A percentile compares a stretch with the other conserved stretches of the same genome.
These are phyloP conservation scores for Ploceus nigricollis DNA, from an alignment of 2,113 vertebrate species.

Conservation along the genomic window DNA sequence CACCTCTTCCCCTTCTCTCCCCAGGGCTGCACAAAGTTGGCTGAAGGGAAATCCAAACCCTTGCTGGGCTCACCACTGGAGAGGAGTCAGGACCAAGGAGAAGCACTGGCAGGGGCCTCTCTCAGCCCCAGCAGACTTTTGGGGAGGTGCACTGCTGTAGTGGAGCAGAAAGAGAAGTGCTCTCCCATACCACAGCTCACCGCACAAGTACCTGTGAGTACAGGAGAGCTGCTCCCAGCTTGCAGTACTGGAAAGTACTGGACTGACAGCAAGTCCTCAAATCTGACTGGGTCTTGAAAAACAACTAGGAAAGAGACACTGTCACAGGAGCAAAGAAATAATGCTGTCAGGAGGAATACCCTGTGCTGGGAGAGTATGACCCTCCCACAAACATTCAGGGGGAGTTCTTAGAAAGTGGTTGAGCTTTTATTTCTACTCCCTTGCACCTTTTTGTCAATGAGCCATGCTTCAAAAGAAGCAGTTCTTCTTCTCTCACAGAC, in stretches of 20 bases:
- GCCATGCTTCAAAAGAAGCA: background rate
- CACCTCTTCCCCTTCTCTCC: background rate
- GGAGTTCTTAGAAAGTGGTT: background rate
- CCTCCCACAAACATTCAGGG: background rate
- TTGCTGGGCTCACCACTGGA: background rate
- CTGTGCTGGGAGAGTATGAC: background rate
- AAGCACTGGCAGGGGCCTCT: background rate
- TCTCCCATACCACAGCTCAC: background rate
- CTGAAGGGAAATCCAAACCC: background rate
- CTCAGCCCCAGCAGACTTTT: background rate
- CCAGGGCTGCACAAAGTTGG: background rate
- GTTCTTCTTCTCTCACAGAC: background rate
- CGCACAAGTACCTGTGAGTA: background rate
- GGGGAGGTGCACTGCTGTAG: background rate
- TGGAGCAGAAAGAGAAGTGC: background rate
- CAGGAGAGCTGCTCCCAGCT: background rate
- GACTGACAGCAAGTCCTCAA: background rate
- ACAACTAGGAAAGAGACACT: background rate
- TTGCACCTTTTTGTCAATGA: background rate
- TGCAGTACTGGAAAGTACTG: background rate
- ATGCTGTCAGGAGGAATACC: background rate
- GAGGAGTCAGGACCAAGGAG: background rate
- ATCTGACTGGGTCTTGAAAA: background rate
- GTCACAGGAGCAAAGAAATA: fast-evolving
- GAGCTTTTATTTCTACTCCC: background rate